phyloP scores from a whole-genome alignment of 2,797 vertebrate genomes.

The Pitangus sulphuratus region DNA sequence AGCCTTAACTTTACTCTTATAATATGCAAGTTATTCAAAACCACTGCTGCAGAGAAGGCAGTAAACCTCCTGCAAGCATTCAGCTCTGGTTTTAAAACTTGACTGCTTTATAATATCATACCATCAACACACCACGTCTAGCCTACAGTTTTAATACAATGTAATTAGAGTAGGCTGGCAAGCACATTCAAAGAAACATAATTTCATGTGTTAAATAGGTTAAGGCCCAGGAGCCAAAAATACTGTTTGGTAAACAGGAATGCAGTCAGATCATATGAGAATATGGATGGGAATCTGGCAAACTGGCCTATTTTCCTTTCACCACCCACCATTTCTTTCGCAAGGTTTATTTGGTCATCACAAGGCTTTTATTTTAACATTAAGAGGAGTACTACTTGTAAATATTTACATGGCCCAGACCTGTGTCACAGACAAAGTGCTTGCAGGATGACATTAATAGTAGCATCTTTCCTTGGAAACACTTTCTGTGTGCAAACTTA shows the following conservation, averaged over 20 bases:
- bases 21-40: not conserved
- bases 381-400: not conserved
- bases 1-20: not conserved
- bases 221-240: not conserved
- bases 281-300: not conserved
- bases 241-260: not conserved
- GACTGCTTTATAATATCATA: not conserved
- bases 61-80: not conserved
- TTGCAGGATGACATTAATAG: not conserved
- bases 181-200: not conserved
- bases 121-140: not conserved
- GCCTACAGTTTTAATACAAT: not conserved
- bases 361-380: not conserved
- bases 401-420: not conserved
- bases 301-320: not conserved
- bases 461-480: not conserved
- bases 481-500: not conserved
- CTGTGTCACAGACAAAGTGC: not conserved
- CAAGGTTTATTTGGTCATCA: not conserved
- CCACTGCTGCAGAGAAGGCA: not conserved
- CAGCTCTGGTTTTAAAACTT: not conserved
- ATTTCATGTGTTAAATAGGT: not conserved
- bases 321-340: not conserved
- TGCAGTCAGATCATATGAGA: not conserved
- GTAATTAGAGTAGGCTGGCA: conserved; percentile 8